Base-by-base conservation (phyloP, 1,140 invertebrate genomes). In the Brachionus calyciflorus region DNA sequence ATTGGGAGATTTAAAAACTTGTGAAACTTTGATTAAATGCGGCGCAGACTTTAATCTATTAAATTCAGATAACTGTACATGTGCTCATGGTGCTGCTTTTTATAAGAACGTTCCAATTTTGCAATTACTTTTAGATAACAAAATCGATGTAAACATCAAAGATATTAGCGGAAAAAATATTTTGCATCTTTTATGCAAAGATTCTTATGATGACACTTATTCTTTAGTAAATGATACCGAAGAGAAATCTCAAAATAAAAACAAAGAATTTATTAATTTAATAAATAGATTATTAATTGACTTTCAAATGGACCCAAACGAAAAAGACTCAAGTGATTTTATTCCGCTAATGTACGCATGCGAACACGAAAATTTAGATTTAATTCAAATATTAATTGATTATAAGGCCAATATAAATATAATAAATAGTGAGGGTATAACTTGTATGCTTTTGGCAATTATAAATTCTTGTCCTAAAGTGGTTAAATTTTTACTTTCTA, bases 51-150 rank as follows among this genome's bases (percentile, higher is more conserved):
- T 73, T 4, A 73, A 51, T 21, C 14, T 37, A 19, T 26, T 73
- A 21, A 73, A 73, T 14, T 51, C 26, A 37, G 46, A 73, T 19
- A 73, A 51, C 21, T 73, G 69, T 24, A 73, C 69, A 37, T 73
- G 69, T 51, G 69, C 69, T 10, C 69, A 73, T 73, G 69, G 69
- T 51, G 69, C 69, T 12, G 69, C 69, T 24, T 73, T 19, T 73
- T 73, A 51, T 24, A 73, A 73, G 30, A 73, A 73, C 6, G 19
- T 73, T 17, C 46, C 46, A 17, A 51, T 73, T 28, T 26, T 73
- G 17, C 46, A 73, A 55, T 17, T 73, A 5, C 21, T 73, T 14
- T n/a, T 51, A 40, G 33, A 73, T 6, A 51, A 51, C 24, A 53
- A 73, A 51, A 28, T 55, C 12, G 19, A 73, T 21, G 28, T 51